These are phyloP conservation scores for Phoxinus dragarum DNA, from an alignment of 2,797 vertebrate species.

Conservation along the genomic window DNA sequence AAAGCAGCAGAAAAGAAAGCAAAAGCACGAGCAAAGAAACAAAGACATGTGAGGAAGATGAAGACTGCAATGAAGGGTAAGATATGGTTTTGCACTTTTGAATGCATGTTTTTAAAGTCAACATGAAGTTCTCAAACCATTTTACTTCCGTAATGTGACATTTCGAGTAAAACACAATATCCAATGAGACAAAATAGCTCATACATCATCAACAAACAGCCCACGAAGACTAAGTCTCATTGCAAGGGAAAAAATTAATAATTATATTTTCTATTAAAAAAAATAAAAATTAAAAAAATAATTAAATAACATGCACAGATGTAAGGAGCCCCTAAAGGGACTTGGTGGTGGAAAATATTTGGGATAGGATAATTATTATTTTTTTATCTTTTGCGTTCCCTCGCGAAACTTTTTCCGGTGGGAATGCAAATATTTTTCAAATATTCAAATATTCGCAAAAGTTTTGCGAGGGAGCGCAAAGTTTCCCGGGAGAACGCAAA, in stretches of 20 bases:
- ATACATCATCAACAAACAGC: background rate
- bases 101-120: background rate
- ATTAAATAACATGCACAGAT: too few species aligned
- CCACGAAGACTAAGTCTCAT: background rate
- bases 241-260: background rate
- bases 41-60: background rate
- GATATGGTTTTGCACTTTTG: background rate
- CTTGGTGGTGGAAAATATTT: too few species aligned
- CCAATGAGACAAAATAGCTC: background rate
- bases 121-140: background rate
- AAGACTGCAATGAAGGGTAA: slow-evolving; percentile 40
- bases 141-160: background rate
- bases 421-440: too few species aligned
- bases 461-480: too few species aligned
- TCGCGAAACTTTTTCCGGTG: too few species aligned
- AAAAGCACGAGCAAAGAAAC: slow-evolving; percentile 45
- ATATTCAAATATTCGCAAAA: too few species aligned
- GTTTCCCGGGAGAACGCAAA: too few species aligned
- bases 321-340: too few species aligned
- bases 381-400: too few species aligned
- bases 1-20: slow-evolving; percentile 50
- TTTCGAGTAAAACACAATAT: background rate
- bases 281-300: too few species aligned
- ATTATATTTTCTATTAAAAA: too few species aligned
- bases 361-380: too few species aligned